A percentile compares a stretch with the other conserved stretches of the same genome.
Conservation (phyloP, 2,888 invertebrate species). For the Bhutanitis thaidina region DNA sequence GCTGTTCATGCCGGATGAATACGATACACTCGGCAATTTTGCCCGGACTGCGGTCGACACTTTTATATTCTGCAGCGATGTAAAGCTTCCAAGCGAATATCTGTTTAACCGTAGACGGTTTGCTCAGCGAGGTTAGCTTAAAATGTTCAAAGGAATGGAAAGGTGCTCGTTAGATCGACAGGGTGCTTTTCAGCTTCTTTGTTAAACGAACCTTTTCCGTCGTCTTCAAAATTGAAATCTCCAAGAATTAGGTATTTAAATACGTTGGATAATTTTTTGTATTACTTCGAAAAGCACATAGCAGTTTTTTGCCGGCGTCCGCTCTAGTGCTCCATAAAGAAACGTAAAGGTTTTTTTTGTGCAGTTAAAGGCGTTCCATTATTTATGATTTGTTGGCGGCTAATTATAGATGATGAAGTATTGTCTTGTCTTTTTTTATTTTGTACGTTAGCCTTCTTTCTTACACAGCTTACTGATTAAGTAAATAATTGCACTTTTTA, state of each 20-base stretch:
- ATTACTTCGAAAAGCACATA: slow-evolving; percentile 39
- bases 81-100: slow-evolving; percentile 30
- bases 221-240: slow-evolving; percentile 27
- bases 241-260: slow-evolving; percentile 49
- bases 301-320: slow-evolving; percentile 46
- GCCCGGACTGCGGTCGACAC: slow-evolving; percentile 53
- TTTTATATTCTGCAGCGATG: slow-evolving; percentile 46
- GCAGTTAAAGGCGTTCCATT: slow-evolving; percentile 53
- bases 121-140: slow-evolving; percentile 47
- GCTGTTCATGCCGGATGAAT: slow-evolving; percentile 37
- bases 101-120: slow-evolving; percentile 24
- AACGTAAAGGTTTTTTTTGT: slow-evolving; percentile 56
- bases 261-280: slow-evolving; percentile 41
- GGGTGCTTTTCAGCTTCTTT: slow-evolving; percentile 64
- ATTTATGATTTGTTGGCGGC: slow-evolving; percentile 62
- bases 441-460: neutral
- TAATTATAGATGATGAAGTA: slow-evolving; percentile 56
- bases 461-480: neutral
- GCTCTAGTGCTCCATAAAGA: slow-evolving; percentile 39
- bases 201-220: slow-evolving; percentile 39
- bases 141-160: slow-evolving; percentile 32
- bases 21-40: slow-evolving; percentile 66
- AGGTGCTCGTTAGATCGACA: slow-evolving; percentile 47
- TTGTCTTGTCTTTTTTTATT: slow-evolving; percentile 25
- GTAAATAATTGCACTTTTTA: too few species aligned